phyloP scores from a whole-genome alignment of 2,113 vertebrate genomes.

The Sylvicapra grimmia region DNA sequence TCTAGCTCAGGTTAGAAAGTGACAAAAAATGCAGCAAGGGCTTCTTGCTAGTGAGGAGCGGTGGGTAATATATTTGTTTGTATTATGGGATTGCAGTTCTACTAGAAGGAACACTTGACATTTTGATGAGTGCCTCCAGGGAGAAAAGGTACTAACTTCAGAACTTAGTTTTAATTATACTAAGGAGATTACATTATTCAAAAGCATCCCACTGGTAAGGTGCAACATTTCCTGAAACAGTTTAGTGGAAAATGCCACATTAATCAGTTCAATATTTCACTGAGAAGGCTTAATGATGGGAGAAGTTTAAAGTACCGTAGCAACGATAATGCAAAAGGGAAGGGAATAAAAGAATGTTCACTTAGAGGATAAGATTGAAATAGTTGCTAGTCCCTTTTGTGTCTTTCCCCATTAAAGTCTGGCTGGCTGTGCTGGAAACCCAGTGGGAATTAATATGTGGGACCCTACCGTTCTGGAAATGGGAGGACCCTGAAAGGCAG shows the following conservation, averaged over 20 bases:
- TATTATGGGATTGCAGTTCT: constrained; percentile 71
- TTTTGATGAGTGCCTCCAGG: constrained; percentile 78
- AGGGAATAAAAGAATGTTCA: background rate
- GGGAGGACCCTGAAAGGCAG: background rate
- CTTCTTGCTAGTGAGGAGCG: constrained; percentile 59
- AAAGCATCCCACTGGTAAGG: constrained; percentile 76
- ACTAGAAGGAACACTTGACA: constrained; percentile 77
- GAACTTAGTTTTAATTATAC: constrained; percentile 80
- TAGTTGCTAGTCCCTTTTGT: constrained; percentile 9
- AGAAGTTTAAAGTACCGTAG: constrained; percentile 66
- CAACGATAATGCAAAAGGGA: constrained; percentile 31
- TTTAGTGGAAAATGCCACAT: constrained; percentile 79
- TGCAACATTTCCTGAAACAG: constrained; percentile 76
- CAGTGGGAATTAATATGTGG: background rate
- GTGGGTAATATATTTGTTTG: constrained; percentile 77
- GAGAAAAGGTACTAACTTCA: constrained; percentile 77
- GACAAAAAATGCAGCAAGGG: constrained; percentile 57
- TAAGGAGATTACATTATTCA: constrained; percentile 79
- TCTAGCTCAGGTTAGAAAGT: constrained; percentile 64
- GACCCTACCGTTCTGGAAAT: background rate
- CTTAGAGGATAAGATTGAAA: background rate
- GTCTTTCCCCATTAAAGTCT: constrained; percentile 28
- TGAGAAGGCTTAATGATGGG: constrained; percentile 71
- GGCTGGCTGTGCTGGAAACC: background rate
- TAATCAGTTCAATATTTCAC: constrained; percentile 79